These are phyloP conservation scores for Allacma fusca DNA, from an alignment of 2,888 invertebrate genomes.

Conservation along the genomic window DNA sequence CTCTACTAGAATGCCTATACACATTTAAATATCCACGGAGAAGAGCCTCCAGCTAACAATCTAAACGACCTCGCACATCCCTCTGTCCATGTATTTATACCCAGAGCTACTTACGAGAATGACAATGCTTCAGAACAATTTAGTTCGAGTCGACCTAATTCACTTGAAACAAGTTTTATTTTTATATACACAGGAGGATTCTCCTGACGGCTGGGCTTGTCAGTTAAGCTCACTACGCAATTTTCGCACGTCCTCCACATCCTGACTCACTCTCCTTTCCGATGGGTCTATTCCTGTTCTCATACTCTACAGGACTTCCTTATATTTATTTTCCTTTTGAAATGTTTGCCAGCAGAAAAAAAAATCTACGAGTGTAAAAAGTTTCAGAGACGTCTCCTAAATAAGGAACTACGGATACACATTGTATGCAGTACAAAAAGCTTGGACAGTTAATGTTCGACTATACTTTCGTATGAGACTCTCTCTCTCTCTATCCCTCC, in stretches of 20 bases:
- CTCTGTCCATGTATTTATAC: background rate
- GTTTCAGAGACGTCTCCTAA: no score
- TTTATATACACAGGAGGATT: background rate
- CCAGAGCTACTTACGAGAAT: background rate
- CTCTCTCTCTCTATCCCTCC: no score
- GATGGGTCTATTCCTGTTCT: background rate
- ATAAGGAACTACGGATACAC: no score
- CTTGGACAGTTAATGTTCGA: no score
- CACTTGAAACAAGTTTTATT: conserved; percentile 17
- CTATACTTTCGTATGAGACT: no score
- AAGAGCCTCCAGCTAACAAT: no score
- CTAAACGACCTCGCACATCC: no score
- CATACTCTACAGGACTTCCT: background rate
- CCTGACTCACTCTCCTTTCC: background rate
- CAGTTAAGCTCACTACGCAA: conserved; percentile 9
- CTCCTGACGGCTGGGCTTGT: background rate
- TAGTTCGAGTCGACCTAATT: conserved; percentile 24
- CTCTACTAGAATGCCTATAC: no score
- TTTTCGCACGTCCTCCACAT: conserved; percentile 9
- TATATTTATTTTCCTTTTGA: background rate
- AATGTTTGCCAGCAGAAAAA: background rate
- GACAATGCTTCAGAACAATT: conserved; percentile 31
- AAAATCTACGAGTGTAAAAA: no score
- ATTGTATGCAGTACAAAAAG: no score
- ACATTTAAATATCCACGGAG: no score